phyloP scores from a whole-genome alignment of 2,888 invertebrate genomes.

The Corythucha ciliata region DNA sequence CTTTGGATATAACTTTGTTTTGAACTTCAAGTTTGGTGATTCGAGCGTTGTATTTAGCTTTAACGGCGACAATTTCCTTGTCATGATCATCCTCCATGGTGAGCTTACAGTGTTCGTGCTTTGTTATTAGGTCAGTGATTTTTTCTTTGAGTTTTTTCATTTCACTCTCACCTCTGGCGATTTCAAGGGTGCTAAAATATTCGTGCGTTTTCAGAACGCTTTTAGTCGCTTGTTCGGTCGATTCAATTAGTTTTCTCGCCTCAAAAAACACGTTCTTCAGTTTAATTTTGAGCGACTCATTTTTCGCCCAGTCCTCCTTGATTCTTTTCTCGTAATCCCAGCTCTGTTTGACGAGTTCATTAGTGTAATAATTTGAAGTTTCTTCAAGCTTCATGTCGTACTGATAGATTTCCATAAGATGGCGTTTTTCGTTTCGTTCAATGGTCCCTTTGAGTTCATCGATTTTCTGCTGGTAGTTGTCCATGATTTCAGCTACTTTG shows the following conservation, averaged over 20 bases:
- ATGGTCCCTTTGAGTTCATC: conserved; percentile 15
- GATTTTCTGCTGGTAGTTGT: conserved; percentile 5
- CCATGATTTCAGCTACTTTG: conserved; percentile 5
- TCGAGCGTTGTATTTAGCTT: conserved; percentile 9
- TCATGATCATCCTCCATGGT: conserved; percentile 13
- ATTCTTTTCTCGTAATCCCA: conserved; percentile 11
- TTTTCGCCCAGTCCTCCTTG: conserved; percentile 16
- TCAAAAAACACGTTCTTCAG: conserved; percentile 6
- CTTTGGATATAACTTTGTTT: conserved; percentile 18
- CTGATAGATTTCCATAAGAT: conserved; percentile 12
- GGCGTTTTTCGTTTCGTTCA: conserved; percentile 13
- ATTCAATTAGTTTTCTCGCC: conserved; percentile 15
- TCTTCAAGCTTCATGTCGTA: conserved; percentile 12
- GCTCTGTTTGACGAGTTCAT: conserved; percentile 19
- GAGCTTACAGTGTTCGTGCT: conserved; percentile 13
- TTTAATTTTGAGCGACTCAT: conserved; percentile 3
- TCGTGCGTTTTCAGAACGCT: conserved; percentile 15
- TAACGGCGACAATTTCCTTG: conserved; percentile 19
- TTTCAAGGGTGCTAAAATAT: conserved; percentile 3
- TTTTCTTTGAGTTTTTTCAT: conserved; percentile 14
- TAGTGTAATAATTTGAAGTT: conserved; percentile 8
- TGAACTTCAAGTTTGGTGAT: conserved; percentile 11
- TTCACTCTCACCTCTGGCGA: no score
- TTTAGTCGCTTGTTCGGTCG: conserved; percentile 14
- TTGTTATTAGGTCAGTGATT: conserved; percentile 12